Evolutionary conservation across 2,797 vertebrate species (phyloP), one percentile per base, ranked within the genome.

Genomic region (Lacerta bilineata): DNA sequence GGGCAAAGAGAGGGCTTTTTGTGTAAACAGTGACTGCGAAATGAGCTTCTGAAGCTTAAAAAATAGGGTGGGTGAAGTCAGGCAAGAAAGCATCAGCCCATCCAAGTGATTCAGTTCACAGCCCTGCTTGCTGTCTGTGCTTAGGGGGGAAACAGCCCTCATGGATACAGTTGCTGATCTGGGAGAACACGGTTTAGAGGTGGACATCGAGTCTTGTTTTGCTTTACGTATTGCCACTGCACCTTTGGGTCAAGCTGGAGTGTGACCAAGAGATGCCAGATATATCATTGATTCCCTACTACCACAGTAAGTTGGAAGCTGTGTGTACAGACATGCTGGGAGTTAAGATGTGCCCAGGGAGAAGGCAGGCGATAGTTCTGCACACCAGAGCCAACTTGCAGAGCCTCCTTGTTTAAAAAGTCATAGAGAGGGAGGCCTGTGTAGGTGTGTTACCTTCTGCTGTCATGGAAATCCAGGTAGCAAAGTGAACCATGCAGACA

Each of bases 11-110:
- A 61, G 46, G 59, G 33, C 36, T 68, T 81, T 69, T 43, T 81
- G 9, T 75, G 71, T 33, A 80, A 81, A 81, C 59, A 80, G 39
- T 61, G 33, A 84, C 43, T 69, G 72, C 50, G 23, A 79, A 81
- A 80, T 69, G 76, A 71, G 20, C 8, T 68, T 87, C 29, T 75
- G 23, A 15, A 25, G 23, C 27, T 81, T 46, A 66, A 39, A 55
- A 84, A 87, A 75, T 18, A 39, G n/a, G 20, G 4, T 64, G 74
- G 75, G 25, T 79, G 50, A 46, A 86, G 15, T 33, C 81, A 46
- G 8, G 17, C 25, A 41, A 66, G 29, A 78, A 79, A 79, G 6
- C 33, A 46, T 64, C 17, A 36, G n/a, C 39, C 68, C 29, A 64
- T 17, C 6, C 64, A 83, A 27, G 13, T 27, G 46, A 39, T 68